Percentiles rank a stretch among this genome's conserved stretches.
These are phyloP conservation scores for Cryptotermes secundus DNA, from an alignment of 1,140 invertebrate genomes.

Conservation along the genomic window DNA sequence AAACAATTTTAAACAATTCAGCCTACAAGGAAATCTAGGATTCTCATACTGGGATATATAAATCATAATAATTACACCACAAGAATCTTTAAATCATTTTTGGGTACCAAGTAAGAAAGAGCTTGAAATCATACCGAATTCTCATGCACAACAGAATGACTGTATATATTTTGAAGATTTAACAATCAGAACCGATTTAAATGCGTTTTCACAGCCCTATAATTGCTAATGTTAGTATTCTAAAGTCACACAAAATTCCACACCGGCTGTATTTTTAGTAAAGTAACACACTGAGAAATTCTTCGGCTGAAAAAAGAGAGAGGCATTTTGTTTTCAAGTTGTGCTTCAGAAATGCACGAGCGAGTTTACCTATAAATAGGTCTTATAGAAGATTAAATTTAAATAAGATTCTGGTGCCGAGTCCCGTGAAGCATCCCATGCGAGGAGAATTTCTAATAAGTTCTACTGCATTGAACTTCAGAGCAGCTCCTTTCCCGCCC, in stretches of 20 bases:
- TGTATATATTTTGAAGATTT: no score
- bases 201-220: no score
- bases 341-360: background rate
- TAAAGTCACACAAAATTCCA: background rate
- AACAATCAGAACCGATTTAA: no score
- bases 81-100: no score
- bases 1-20: no score
- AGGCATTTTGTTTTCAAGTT: background rate
- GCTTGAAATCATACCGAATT: no score
- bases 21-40: no score
- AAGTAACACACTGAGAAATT: background rate
- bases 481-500: background rate
- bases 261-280: background rate
- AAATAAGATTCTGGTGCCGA: slow-evolving; percentile 9
- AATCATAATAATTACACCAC: no score
- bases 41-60: no score
- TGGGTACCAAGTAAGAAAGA: no score
- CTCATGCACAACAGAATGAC: no score
- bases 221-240: background rate
- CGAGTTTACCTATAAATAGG: slow-evolving; percentile 19
- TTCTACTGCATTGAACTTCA: background rate
- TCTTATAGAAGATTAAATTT: slow-evolving; percentile 20
- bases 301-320: background rate
- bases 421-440: background rate
- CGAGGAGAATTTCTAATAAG: slow-evolving; percentile 13